These are phyloP conservation scores for Mythimna ferrago DNA, from an alignment of 2,888 invertebrate genomes.

Conservation along the genomic window DNA sequence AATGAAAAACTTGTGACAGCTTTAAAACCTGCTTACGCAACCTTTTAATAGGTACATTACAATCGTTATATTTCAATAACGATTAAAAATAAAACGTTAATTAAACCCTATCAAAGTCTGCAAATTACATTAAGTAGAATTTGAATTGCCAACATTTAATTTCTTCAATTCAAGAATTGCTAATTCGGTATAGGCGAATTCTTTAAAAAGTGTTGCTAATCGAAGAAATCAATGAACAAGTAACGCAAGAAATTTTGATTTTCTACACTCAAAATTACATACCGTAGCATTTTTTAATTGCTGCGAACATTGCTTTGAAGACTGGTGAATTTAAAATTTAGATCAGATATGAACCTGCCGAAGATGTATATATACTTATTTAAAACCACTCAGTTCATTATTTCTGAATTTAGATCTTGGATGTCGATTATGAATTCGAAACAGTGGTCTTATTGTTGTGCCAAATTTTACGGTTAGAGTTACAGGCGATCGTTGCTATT, in stretches of 20 bases:
- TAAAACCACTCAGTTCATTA: slow-evolving; percentile 48
- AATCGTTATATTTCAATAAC: background rate
- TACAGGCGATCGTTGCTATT: slow-evolving; percentile 61
- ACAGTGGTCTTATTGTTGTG: slow-evolving; percentile 73
- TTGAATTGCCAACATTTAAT: slow-evolving; percentile 20
- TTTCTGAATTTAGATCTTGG: slow-evolving; percentile 60
- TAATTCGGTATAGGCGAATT: slow-evolving; percentile 25
- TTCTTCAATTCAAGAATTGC: slow-evolving; percentile 19
- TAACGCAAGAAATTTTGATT: slow-evolving; percentile 56
- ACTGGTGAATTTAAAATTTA: slow-evolving; percentile 35
- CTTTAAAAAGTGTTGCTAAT: slow-evolving; percentile 49
- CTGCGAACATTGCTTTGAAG: slow-evolving; percentile 45
- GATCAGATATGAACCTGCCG: slow-evolving; percentile 43
- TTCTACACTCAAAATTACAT: slow-evolving; percentile 37
- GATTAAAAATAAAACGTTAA: slow-evolving; percentile 25
- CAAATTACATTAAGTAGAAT: slow-evolving; percentile 15
- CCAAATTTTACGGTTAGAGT: slow-evolving; percentile 70
- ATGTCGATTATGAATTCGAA: slow-evolving; percentile 61
- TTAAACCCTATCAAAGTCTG: slow-evolving; percentile 19
- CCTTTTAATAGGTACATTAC: slow-evolving; percentile 10
- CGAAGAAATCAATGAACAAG: slow-evolving; percentile 43
- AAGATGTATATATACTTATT: slow-evolving; percentile 36
- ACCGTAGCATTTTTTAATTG: slow-evolving; percentile 56
- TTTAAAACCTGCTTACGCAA: slow-evolving; percentile 37
- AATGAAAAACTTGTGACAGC: slow-evolving; percentile 19